Conservation (phyloP, 2,113 vertebrate genomes). For the Lepus americanus region DNA sequence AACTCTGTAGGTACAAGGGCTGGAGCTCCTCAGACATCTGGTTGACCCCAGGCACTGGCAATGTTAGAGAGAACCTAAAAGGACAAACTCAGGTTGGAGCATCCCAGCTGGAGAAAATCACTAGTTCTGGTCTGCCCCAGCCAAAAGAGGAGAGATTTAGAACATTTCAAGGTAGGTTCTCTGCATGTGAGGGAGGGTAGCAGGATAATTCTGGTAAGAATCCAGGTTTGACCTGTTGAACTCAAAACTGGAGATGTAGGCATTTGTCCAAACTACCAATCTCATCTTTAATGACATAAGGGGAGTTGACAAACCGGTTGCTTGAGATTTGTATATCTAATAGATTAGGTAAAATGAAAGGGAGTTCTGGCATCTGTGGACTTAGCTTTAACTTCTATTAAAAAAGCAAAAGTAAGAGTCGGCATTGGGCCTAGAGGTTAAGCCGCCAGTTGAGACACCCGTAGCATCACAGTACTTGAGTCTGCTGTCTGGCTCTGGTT, state of each 20-base stretch:
- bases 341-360: background rate
- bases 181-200: no score
- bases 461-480: no score
- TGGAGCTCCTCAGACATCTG: background rate
- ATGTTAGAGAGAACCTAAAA: background rate
- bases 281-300: background rate
- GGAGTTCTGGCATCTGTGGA: background rate
- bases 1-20: background rate
- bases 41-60: background rate
- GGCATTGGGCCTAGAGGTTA: no score
- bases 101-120: background rate
- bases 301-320: slow-evolving; percentile 9
- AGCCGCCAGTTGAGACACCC: no score
- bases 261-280: background rate
- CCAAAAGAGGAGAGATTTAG: background rate
- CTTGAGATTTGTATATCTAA: slow-evolving; percentile 28
- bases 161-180: background rate
- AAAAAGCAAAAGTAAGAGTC: no score
- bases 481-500: no score
- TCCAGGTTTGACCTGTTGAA: background rate
- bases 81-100: background rate
- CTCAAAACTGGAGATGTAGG: background rate
- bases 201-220: slow-evolving; percentile 19
- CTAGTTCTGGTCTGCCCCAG: background rate
- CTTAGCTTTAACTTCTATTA: background rate